phyloP scores from a whole-genome alignment of 2,113 vertebrate species.

The Percina caprodes region DNA sequence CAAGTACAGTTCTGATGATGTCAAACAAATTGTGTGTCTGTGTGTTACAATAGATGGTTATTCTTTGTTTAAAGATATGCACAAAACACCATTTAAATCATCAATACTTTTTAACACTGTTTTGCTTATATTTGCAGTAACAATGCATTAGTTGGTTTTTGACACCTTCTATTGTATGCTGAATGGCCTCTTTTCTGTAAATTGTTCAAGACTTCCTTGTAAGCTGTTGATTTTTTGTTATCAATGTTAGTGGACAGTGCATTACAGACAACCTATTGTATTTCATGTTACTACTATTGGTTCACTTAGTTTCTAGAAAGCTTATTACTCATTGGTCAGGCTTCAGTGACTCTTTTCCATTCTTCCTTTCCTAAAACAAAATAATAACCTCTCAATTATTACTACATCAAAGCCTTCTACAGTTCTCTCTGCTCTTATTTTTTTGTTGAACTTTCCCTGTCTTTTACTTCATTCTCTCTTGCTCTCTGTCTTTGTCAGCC shows the following conservation, averaged over 20 bases:
- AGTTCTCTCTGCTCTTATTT: not conserved
- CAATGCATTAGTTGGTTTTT: constrained; percentile 23
- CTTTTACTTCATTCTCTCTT: not conserved
- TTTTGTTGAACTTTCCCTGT: not conserved
- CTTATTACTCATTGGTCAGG: not conserved
- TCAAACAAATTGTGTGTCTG: not conserved
- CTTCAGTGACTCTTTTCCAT: not conserved
- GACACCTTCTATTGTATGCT: constrained; percentile 24
- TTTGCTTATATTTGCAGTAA: constrained; percentile 33
- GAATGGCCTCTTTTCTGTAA: constrained; percentile 15
- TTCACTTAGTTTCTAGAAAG: not conserved
- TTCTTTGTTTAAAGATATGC: not conserved
- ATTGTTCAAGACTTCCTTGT: constrained; percentile 4
- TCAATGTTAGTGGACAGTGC: not conserved
- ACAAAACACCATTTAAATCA: constrained; percentile 31
- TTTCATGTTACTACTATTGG: not conserved
- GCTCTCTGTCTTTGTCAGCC: not conserved
- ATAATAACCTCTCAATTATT: not conserved
- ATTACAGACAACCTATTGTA: not conserved
- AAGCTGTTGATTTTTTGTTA: not conserved
- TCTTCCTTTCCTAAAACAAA: not conserved
- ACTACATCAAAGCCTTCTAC: not conserved
- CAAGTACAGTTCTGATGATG: not conserved
- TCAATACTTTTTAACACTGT: constrained; percentile 29
- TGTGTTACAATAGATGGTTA: not conserved